Conservation (phyloP, 2,113 vertebrate genomes). For the Apodemus speciosus region DNA sequence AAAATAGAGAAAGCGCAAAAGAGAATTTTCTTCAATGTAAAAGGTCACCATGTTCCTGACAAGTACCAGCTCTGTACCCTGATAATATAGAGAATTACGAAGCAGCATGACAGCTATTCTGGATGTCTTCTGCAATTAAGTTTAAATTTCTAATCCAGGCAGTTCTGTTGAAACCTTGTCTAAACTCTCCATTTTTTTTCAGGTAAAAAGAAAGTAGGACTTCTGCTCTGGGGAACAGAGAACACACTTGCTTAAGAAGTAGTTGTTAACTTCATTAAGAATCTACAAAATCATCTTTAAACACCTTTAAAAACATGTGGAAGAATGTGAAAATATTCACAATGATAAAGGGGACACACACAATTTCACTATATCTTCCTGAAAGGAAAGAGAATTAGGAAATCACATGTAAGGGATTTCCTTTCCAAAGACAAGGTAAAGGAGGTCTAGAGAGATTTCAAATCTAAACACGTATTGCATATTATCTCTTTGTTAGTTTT, state of each 20-base stretch:
- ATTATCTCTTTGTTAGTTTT: slow-evolving; percentile 38
- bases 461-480: slow-evolving; percentile 34
- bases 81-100: neutral
- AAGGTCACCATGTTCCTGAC: neutral
- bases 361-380: neutral
- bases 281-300: slow-evolving; percentile 65
- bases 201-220: slow-evolving; percentile 40
- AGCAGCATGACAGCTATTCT: slow-evolving; percentile 14
- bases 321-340: slow-evolving; percentile 17
- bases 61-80: neutral
- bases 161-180: slow-evolving; percentile 32
- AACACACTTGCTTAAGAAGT: slow-evolving; percentile 46
- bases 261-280: slow-evolving; percentile 67
- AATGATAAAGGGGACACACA: neutral
- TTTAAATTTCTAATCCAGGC: slow-evolving; percentile 35
- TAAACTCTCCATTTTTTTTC: slow-evolving; percentile 50
- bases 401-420: neutral
- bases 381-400: slow-evolving; percentile 7
- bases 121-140: slow-evolving; percentile 38
- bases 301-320: slow-evolving; percentile 46
- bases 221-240: neutral
- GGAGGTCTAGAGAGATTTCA: neutral
- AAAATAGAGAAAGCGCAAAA: slow-evolving; percentile 42
- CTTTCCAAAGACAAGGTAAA: slow-evolving; percentile 24
- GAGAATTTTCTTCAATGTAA: slow-evolving; percentile 30